Percentiles rank a stretch among this genome's conserved stretches.
phyloP scores from a whole-genome alignment of 1,140 invertebrate species.

The Sarcophaga bullata region DNA sequence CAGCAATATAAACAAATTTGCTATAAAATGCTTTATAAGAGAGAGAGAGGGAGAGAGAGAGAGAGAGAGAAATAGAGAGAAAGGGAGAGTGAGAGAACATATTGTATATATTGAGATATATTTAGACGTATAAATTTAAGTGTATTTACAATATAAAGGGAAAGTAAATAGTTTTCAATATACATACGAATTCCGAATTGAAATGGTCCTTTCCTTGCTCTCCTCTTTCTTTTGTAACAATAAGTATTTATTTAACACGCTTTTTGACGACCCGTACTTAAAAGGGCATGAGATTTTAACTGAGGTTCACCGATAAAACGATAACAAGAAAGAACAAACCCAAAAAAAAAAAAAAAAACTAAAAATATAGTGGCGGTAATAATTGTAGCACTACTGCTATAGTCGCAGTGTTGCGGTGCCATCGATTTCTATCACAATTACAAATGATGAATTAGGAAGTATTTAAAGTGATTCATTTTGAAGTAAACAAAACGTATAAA shows the following conservation, averaged over 20 bases:
- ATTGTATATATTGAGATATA: background rate
- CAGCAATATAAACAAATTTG: background rate
- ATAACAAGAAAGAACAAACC: no score
- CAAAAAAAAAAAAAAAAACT: background rate
- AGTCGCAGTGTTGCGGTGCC: background rate
- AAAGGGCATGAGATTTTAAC: conserved; percentile 7
- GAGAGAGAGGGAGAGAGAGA: no score
- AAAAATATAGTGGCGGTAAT: background rate
- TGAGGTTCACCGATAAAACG: background rate
- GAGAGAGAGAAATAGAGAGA: no score
- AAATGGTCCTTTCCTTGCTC: background rate
- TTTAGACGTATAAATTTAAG: background rate
- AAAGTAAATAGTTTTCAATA: conserved; percentile 12
- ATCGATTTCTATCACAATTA: no score
- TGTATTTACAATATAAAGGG: background rate
- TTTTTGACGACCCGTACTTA: background rate
- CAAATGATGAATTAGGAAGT: no score
- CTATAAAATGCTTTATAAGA: conserved; percentile 1
- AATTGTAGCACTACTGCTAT: background rate
- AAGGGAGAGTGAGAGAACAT: no score
- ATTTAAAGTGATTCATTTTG: no score
- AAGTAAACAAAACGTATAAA: no score
- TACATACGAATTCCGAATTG: background rate
- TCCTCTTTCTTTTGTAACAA: background rate
- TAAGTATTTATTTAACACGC: conserved; percentile 23